These are phyloP conservation scores for Muscicapa comitata DNA, from an alignment of 2,797 vertebrate species.

Conservation along the genomic window DNA sequence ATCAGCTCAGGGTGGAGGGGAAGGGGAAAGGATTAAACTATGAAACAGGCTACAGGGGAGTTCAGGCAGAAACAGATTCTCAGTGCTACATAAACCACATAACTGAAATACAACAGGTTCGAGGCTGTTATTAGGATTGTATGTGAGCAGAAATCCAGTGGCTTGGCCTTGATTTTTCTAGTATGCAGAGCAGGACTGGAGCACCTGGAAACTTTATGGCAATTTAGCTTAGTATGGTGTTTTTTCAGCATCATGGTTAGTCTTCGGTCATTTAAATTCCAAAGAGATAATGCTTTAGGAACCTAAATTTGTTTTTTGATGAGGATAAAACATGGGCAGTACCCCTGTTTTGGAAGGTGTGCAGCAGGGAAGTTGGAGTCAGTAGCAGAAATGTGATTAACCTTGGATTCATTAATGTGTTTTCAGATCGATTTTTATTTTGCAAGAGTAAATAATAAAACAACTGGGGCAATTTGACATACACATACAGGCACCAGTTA, in stretches of 20 bases:
- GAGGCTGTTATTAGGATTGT: not conserved
- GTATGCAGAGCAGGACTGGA: not conserved
- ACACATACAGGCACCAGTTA: not conserved
- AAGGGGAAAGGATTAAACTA: no score
- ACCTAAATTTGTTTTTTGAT: not conserved
- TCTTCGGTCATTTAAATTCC: not conserved
- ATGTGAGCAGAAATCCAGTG: not conserved
- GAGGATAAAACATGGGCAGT: not conserved
- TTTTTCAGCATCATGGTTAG: not conserved
- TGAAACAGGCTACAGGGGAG: no score
- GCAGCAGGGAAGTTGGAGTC: not conserved
- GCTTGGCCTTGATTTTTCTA: not conserved
- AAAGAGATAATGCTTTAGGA: not conserved
- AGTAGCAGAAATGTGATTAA: not conserved
- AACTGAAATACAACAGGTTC: not conserved
- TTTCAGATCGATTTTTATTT: not conserved
- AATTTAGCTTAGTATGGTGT: not conserved
- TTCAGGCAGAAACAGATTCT: no score
- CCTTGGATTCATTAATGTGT: not conserved
- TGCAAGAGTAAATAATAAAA: not conserved
- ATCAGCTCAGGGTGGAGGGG: no score
- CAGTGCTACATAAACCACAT: no score
- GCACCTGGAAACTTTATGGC: not conserved
- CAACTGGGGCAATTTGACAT: slow-evolving; percentile 15
- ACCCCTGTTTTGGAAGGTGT: not conserved